Evolutionary conservation across 2,113 vertebrate species (phyloP).

Genomic region (Hiodon tergisus): DNA sequence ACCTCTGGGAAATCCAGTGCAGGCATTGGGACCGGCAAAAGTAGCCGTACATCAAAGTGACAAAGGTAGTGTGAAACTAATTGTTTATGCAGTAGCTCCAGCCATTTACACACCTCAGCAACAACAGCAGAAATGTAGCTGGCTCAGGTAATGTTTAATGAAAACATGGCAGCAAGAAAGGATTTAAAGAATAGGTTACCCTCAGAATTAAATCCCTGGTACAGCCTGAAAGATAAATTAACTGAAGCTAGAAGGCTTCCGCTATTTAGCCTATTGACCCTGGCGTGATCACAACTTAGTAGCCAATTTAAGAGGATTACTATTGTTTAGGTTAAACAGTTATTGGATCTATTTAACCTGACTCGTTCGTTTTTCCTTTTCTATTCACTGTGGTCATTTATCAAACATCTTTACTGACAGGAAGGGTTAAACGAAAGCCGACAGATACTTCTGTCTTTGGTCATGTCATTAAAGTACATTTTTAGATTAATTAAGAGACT

Average conservation of each 20-base stretch:
- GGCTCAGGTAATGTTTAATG: constrained; percentile 12
- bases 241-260: neutral
- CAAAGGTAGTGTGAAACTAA: neutral
- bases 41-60: neutral
- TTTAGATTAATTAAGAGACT: neutral
- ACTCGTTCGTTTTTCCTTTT: neutral
- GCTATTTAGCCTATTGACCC: neutral
- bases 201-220: neutral
- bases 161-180: neutral
- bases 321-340: neutral
- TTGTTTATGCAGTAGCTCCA: constrained; percentile 1
- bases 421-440: neutral
- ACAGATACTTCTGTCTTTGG: no score
- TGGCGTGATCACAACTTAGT: neutral
- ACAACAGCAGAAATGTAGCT: neutral
- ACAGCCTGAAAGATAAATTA: constrained; percentile 1
- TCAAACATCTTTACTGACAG: neutral
- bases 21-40: no score
- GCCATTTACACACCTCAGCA: neutral
- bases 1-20: neutral
- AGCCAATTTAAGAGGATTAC: neutral
- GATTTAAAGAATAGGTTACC: neutral
- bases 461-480: neutral
- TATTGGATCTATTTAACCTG: neutral
- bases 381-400: neutral